Evolutionary conservation across 1,140 invertebrate species (phyloP), one percentile per base, ranked within the genome.

Genomic region (Drosophila repletoides): DNA sequence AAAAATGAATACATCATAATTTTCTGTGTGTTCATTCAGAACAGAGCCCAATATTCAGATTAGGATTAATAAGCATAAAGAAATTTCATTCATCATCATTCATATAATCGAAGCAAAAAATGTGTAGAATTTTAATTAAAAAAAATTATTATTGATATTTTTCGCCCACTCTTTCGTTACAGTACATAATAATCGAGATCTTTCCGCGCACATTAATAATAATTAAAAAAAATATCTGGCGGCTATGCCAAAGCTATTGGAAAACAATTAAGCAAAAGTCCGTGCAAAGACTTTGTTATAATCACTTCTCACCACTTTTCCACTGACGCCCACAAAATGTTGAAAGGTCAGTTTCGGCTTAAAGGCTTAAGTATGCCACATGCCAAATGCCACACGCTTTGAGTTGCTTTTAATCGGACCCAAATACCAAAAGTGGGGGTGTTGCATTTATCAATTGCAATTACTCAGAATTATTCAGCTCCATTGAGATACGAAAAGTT

Each of bases 301-400:
- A 33, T 46, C 48, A 59, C 48, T 21, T 63, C 53, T 52, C 17
- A 10, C 24, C 14, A 28, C 40, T 33, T 7, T 41, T 63, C 34
- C 28, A 58, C 61, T 45, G n/a, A n/a, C n/a, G n/a, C n/a, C n/a
- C n/a, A n/a, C n/a, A n/a, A n/a, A n/a, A 71, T 77, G 77, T 74
- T 52, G 65, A 74, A 74, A 77, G 79, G 79, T 83, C 79, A 84
- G 70, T 83, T 77, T 71, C 77, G 65, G 74, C 74, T 84, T 84
- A 77, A 43, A 83, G 77, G 79, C 77, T 83, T 77, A 66, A 45
- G 41, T 60, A 45, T 60, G 58, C 56, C 51, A n/a, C n/a, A n/a
- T 46, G 72, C 46, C 68, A 60, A 53, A 69, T 34, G 74, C 61
- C 43, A 36, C 19, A 28, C 15, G 40, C n/a, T 45, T 68, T 72